These are phyloP conservation scores for Arizona elegans DNA, from an alignment of 2,113 vertebrate species.

Conservation along the genomic window DNA sequence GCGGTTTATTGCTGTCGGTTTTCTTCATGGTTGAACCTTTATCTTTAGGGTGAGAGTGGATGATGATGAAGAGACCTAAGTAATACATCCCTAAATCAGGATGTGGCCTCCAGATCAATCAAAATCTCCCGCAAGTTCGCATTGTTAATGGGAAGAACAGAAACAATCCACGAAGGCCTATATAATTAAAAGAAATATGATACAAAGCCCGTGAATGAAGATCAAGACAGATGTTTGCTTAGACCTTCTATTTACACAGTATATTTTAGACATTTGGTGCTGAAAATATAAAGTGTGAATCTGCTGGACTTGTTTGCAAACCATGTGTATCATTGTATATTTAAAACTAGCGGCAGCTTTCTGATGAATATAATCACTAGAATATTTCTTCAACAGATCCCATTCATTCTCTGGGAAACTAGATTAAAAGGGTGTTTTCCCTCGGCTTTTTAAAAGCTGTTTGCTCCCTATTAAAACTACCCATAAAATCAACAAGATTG, in stretches of 20 bases:
- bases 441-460: not conserved
- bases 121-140: not conserved
- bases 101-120: not conserved
- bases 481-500: not conserved
- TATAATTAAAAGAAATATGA: not conserved
- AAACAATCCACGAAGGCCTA: not conserved
- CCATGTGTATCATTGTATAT: not conserved
- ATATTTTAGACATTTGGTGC: not conserved
- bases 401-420: not conserved
- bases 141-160: not conserved
- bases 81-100: not conserved
- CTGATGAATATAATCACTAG: not conserved
- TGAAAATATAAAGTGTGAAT: not conserved
- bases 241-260: not conserved
- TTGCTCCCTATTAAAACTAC: not conserved
- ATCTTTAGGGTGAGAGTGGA: not conserved
- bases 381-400: no score
- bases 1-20: not conserved
- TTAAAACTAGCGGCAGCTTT: not conserved
- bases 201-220: not conserved
- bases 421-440: not conserved
- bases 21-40: not conserved
- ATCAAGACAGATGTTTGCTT: not conserved
- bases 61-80: not conserved
- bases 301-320: not conserved